Evolutionary conservation across 2,113 vertebrate genomes (phyloP), one percentile per base, ranked within the genome.

Genomic region (Triplophysa siluroides): DNA sequence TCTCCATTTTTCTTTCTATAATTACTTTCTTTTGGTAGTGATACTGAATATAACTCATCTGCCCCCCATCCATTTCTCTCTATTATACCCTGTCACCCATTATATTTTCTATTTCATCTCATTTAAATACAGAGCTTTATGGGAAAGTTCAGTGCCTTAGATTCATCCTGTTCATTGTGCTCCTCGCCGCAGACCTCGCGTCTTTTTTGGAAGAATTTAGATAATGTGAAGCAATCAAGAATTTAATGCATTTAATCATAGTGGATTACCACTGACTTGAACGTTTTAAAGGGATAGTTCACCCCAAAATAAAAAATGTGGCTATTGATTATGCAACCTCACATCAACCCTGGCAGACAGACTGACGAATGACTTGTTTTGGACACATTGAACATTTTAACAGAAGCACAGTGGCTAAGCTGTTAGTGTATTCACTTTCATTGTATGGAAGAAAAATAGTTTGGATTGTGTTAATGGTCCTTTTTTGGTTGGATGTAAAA

Each of bases 31-130:
- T 38, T 75, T 47, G 58, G 72, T 63, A 23, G 72, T 26, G 56
- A 61, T 62, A 29, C 23, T 16, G 23, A 11, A 23, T 71, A 23
- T 50, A 52, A 45, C 23, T 54, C 16, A 71, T 54, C 68, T 29
- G 16, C 66, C 47, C 66, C 47, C 23, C 10, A 9, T 8, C 24
- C 1, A 24, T 19, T 5, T 61, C 24, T 54, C 38, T 62, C 58
- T 75, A 75, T 75, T 75, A 62, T 41, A 26, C 72, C 16, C 58
- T 63, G 56, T 75, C 72, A 26, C 72, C 72, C 41, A 75, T 75
- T 63, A 63, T 63, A 75, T 62, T 75, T 62, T 75, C 72, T 43
- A 63, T 75, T 75, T 62, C 16, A 26, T 63, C 58, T 61, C 58
- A 62, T 61, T 74, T 61, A 74, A 38, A 61, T 29, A 63, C 38